These are phyloP conservation scores for Chaetorhynchus papuensis DNA, from an alignment of 2,113 vertebrate species.

Conservation along the genomic window DNA sequence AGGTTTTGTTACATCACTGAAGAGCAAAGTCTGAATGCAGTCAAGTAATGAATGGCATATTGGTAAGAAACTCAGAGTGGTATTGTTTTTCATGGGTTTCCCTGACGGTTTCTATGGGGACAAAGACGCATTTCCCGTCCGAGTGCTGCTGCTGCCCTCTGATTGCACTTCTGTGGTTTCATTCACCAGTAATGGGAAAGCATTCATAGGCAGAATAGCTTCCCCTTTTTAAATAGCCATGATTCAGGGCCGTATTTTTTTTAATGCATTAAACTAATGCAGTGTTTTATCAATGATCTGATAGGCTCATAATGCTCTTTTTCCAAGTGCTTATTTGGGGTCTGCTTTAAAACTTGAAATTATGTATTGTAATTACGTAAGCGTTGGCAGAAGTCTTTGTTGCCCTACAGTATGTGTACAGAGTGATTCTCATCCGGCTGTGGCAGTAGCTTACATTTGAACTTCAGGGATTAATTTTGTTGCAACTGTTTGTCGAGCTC, in stretches of 20 bases:
- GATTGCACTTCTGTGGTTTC: constrained; percentile 67
- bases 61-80: constrained; percentile 57
- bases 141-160: constrained; percentile 58
- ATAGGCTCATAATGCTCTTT: constrained; percentile 60
- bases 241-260: constrained; percentile 58
- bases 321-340: constrained; percentile 37
- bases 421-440: constrained; percentile 19
- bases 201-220: constrained; percentile 65
- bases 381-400: constrained; percentile 46
- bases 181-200: constrained; percentile 69
- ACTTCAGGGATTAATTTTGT: constrained; percentile 31
- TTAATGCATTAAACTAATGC: constrained; percentile 65
- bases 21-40: constrained; percentile 52
- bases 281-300: constrained; percentile 68
- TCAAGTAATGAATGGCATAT: constrained; percentile 50
- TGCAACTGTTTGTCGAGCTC: not conserved
- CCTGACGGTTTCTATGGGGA: constrained; percentile 72
- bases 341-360: constrained; percentile 63
- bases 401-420: constrained; percentile 18
- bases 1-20: constrained; percentile 56
- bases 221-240: constrained; percentile 66
- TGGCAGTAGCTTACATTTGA: constrained; percentile 29
- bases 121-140: constrained; percentile 69
- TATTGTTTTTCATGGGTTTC: constrained; percentile 66
- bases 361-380: constrained; percentile 59